phyloP scores from a whole-genome alignment of 2,888 invertebrate species.

The Drosophila basisetae region DNA sequence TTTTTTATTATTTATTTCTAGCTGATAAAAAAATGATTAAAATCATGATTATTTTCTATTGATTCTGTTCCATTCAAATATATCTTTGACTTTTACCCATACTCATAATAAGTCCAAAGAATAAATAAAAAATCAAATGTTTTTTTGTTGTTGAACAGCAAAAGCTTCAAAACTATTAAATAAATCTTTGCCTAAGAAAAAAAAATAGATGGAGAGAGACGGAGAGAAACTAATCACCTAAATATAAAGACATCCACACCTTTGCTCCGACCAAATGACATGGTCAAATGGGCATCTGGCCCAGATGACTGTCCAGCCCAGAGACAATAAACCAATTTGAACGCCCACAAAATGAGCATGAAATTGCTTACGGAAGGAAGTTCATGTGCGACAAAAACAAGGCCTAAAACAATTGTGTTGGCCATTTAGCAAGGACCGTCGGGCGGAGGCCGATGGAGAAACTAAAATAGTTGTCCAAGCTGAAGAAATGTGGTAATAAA shows the following conservation, averaged over 20 bases:
- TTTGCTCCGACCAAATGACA: constrained; percentile 44
- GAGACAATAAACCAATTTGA: constrained; percentile 75
- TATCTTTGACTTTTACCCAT: neutral
- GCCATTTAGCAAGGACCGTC: constrained; percentile 46
- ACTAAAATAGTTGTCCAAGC: constrained; percentile 73
- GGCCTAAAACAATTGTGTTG: constrained; percentile 72
- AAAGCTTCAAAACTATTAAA: neutral
- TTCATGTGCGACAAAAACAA: constrained; percentile 79
- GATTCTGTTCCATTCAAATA: neutral
- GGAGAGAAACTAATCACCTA: constrained; percentile 33
- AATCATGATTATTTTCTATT: neutral
- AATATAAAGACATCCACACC: constrained; percentile 50
- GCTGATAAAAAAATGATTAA: rapidly evolving
- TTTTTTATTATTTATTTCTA: neutral
- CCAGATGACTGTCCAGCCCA: constrained; percentile 40
- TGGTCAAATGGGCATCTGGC: constrained; percentile 27
- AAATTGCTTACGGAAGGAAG: constrained; percentile 85
- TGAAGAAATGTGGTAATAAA: constrained; percentile 52
- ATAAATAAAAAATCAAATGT: neutral
- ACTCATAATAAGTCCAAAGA: neutral
- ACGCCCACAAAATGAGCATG: constrained; percentile 85
- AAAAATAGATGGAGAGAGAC: neutral
- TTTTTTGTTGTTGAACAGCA: neutral
- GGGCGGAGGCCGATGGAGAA: constrained; percentile 18
- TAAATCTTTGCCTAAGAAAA: neutral